Base-by-base conservation (phyloP, 1,140 invertebrate genomes). In the Plectrocnemia conspersa region DNA sequence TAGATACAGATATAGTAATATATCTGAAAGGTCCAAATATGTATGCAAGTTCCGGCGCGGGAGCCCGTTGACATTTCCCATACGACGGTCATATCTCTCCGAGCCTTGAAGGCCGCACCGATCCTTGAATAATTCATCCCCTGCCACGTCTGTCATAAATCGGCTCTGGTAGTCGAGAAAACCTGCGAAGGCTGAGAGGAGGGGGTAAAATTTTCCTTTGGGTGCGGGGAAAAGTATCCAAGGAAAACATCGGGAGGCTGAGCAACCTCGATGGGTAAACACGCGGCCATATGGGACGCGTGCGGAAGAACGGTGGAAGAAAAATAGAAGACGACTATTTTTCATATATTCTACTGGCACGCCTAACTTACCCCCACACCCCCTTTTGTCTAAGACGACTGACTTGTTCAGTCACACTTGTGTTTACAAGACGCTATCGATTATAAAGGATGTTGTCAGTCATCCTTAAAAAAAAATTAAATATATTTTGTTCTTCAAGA, bases 51-150 rank as follows among this genome's bases (percentile, higher is more conserved):
- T 25, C 18, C 6, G 19, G 19, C n/a, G 13, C 42, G 18, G 18
- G 38, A 4, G n/a, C n/a, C 35, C 18, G 45, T 47, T 47, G 45
- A 33, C 24, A 33, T 24, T 52, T 52, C 23, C 25, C 22, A 42
- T 29, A 38, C 46, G 29, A 11, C 18, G 25, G 29, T 35, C 47
- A 23, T 38, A 50, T 50, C 21, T 24, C 19, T 22, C 9, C 47
- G 10, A 7, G 25, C 32, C 32, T 21, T 29, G 27, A 38, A 36
- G 32, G 22, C 25, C 32, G 7, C 18, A 27, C 21, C 25, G 24
- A 25, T 52, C 38, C 27, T 24, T 59, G 52, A 59, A 59, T 59
- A 59, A 59, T 59, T 59, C 57, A 59, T 58, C 23, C 35, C 15
- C 11, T 9, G 56, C 44, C 45, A 18, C 46, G 35, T 53, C 50